Conservation (phyloP, 2,797 vertebrate genomes). For the Sibirionetta formosa region DNA sequence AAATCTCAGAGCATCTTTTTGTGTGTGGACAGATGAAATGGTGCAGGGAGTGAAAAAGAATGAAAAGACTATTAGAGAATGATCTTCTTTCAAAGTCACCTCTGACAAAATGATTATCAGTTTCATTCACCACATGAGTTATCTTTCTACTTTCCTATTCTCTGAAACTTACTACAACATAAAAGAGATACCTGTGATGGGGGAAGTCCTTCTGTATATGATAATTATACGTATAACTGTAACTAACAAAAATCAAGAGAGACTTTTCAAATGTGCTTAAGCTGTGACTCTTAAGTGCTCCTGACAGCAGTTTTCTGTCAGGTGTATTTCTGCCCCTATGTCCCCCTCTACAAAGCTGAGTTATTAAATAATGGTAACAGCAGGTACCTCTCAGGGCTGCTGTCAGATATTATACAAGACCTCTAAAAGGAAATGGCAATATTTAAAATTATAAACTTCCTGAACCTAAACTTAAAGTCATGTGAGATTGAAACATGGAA, state of each 20-base stretch:
- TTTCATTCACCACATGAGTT: neutral
- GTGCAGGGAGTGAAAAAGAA: slow-evolving; percentile 1
- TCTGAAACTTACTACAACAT: neutral
- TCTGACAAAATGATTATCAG: neutral
- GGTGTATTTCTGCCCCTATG: neutral
- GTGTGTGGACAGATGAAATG: neutral
- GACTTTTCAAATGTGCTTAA: neutral
- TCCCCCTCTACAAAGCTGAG: neutral
- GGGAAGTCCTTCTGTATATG: neutral
- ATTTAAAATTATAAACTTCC: neutral
- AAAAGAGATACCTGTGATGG: neutral
- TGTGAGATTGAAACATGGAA: neutral
- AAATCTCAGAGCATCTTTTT: neutral
- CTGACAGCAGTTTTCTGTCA: neutral
- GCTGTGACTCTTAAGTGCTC: neutral
- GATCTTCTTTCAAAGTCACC: slow-evolving; percentile 28
- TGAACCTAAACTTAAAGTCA: neutral
- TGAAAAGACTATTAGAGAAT: neutral
- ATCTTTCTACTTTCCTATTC: neutral
- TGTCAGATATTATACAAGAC: neutral
- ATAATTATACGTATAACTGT: neutral
- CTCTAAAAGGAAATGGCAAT: neutral
- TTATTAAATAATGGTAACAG: neutral
- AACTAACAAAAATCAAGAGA: slow-evolving; percentile 9
- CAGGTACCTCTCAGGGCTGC: neutral